These are phyloP conservation scores for Nycticebus coucang DNA, from an alignment of 2,113 vertebrate genomes.

Conservation along the genomic window DNA sequence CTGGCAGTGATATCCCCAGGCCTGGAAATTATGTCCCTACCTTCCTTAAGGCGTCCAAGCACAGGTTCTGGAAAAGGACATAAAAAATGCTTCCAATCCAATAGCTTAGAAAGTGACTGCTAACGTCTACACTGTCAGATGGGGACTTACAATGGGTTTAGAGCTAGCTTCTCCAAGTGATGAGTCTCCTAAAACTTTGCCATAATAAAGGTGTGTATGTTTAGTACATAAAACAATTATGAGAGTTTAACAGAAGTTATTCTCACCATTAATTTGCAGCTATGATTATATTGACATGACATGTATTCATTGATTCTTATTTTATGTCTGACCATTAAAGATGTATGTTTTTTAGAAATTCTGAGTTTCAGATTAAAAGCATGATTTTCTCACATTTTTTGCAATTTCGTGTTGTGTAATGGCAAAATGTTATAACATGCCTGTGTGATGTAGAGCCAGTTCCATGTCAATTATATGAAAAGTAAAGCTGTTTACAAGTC, in stretches of 20 bases:
- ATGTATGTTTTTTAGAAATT: slow-evolving; percentile 15
- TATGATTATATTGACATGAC: neutral
- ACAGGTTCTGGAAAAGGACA: neutral
- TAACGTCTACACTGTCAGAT: neutral
- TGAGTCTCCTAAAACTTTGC: neutral
- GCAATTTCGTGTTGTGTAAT: neutral
- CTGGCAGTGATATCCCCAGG: neutral
- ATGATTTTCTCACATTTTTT: neutral
- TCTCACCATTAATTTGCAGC: neutral
- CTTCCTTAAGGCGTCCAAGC: neutral
- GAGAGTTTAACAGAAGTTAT: neutral
- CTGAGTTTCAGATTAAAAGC: neutral
- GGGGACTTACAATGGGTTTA: neutral
- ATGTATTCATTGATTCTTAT: neutral
- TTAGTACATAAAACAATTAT: neutral
- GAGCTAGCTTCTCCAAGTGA: neutral
- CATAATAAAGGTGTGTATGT: neutral
- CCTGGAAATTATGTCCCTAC: neutral
- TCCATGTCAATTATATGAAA: slow-evolving; percentile 49
- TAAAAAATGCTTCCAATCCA: neutral
- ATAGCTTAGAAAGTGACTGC: neutral
- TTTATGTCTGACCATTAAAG: neutral
- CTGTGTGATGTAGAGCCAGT: slow-evolving; percentile 33
- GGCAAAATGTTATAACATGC: slow-evolving; percentile 40
- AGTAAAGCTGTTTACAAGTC: slow-evolving; percentile 73